phyloP scores from a whole-genome alignment of 1,140 invertebrate genomes.

The Lethocerus indicus region DNA sequence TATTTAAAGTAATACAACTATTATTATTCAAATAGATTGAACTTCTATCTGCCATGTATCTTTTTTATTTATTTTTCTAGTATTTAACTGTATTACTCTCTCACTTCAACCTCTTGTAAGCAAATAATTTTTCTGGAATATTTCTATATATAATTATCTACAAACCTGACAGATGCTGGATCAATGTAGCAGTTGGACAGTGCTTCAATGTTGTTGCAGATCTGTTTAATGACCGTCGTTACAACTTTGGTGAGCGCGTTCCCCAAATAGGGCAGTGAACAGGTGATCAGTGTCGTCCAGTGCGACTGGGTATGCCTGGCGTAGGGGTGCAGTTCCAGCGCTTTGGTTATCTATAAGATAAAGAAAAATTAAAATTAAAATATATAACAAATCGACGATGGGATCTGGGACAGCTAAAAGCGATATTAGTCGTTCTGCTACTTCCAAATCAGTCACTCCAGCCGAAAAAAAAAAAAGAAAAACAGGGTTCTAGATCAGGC shows the following conservation, averaged over 20 bases:
- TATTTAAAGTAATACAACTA: too few species aligned
- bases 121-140: background rate
- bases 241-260: conserved; percentile 56
- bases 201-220: conserved; percentile 68
- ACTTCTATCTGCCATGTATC: too few species aligned
- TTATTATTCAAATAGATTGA: too few species aligned
- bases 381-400: background rate
- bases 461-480: too few species aligned
- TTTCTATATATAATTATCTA: background rate
- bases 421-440: too few species aligned
- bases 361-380: background rate
- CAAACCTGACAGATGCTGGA: background rate
- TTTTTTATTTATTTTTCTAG: too few species aligned
- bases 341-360: conserved; percentile 9
- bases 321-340: conserved; percentile 22
- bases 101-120: too few species aligned
- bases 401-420: too few species aligned
- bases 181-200: conserved; percentile 20
- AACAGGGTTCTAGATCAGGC: too few species aligned
- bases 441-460: too few species aligned
- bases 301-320: conserved; percentile 60
- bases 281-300: conserved; percentile 64
- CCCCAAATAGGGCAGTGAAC: conserved; percentile 55
- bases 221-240: conserved; percentile 59
- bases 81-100: too few species aligned